phyloP scores from a whole-genome alignment of 92 coral and sea anemone genomes.

The Palythoa heliodiscus region DNA sequence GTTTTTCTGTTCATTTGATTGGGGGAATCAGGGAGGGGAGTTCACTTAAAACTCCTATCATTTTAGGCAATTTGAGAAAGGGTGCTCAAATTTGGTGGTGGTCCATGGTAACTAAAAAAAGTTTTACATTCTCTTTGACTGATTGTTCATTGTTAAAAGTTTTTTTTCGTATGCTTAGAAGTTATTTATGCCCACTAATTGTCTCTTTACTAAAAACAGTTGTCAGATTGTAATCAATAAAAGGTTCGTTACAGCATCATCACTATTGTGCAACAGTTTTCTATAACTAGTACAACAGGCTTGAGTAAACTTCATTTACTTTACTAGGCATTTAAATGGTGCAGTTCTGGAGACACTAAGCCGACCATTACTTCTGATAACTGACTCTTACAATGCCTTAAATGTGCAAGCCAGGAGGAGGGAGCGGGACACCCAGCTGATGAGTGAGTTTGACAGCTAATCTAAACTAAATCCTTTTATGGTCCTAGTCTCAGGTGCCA shows the following conservation, averaged over 20 bases:
- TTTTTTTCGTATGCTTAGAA: too few species aligned
- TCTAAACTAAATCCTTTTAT: too few species aligned
- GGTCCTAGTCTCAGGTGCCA: neutral
- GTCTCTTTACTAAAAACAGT: neutral
- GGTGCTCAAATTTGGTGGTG: too few species aligned
- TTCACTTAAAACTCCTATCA: too few species aligned
- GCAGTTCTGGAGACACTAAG: slow-evolving; percentile 96
- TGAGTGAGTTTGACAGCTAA: slow-evolving; percentile 64
- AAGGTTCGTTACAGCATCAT: neutral
- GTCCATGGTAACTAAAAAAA: too few species aligned
- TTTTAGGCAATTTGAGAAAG: too few species aligned
- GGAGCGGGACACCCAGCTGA: slow-evolving; percentile 94
- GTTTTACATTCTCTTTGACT: too few species aligned
- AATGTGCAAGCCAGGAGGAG: slow-evolving; percentile 95
- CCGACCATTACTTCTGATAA: slow-evolving; percentile 87
- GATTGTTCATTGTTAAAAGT: too few species aligned
- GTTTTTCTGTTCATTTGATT: too few species aligned
- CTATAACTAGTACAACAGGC: neutral
- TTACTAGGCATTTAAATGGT: slow-evolving; percentile 86
- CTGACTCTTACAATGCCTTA: slow-evolving; percentile 91
- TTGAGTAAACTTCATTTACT: neutral
- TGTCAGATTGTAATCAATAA: neutral
- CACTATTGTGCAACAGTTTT: neutral
- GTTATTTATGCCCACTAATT: too few species aligned
- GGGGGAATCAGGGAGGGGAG: too few species aligned